These are phyloP conservation scores for Carposina sasakii DNA, from an alignment of 1,140 invertebrate genomes.

Conservation along the genomic window DNA sequence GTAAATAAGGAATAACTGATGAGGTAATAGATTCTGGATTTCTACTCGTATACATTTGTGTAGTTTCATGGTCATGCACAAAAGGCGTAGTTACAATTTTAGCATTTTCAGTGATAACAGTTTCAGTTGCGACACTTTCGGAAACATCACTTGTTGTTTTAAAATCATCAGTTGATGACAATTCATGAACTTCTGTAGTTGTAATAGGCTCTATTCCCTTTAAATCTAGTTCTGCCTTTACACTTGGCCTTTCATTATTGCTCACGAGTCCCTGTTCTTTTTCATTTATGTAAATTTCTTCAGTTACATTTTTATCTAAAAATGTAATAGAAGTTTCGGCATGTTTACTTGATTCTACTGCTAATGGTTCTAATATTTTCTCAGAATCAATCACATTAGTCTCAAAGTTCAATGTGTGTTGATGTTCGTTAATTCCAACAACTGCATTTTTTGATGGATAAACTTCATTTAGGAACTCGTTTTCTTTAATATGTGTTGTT, in stretches of 20 bases:
- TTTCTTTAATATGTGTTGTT: conserved; percentile 76
- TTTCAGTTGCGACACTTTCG: conserved; percentile 41
- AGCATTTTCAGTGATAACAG: conserved; percentile 40
- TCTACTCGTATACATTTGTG: conserved; percentile 26
- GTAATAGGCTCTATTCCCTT: conserved; percentile 43
- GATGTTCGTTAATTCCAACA: conserved; percentile 73
- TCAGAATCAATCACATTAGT: conserved; percentile 76
- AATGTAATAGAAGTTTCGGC: conserved; percentile 56
- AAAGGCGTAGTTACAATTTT: conserved; percentile 43
- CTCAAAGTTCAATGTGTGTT: conserved; percentile 74
- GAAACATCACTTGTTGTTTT: conserved; percentile 21
- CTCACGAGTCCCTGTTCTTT: conserved; percentile 38
- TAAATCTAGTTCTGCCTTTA: conserved; percentile 40
- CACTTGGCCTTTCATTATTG: conserved; percentile 33
- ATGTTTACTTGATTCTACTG: conserved; percentile 15
- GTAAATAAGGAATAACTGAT: conserved; percentile 41
- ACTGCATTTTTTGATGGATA: conserved; percentile 69
- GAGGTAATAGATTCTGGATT: conserved; percentile 34
- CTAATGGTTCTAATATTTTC: conserved; percentile 37
- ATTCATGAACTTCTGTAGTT: conserved; percentile 39
- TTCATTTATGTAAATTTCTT: conserved; percentile 59
- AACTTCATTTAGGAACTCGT: conserved; percentile 62
- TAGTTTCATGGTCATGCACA: conserved; percentile 50
- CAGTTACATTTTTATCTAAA: conserved; percentile 62
- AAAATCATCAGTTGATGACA: conserved; percentile 35